Base-by-base conservation (phyloP, 2,113 vertebrate genomes). In the Sula dactylatra region DNA sequence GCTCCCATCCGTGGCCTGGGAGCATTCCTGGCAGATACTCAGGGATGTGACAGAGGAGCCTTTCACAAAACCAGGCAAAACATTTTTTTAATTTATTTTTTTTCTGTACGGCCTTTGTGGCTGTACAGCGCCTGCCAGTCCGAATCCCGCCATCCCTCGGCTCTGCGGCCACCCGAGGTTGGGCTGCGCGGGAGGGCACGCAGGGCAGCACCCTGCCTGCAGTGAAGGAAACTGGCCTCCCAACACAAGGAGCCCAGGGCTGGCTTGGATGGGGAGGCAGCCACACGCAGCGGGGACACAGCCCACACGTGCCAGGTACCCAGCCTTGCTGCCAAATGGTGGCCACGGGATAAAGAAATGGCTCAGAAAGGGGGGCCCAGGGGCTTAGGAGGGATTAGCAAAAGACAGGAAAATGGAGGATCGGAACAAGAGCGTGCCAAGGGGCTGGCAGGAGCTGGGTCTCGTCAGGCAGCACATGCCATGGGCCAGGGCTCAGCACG, bases 381-480 rank as follows among this genome's bases (percentile, higher is more conserved):
- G 5, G 56, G 64, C 61, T 82, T 50, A 59, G 86, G 47, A 22
- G 58, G 64, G 81, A 87, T 89, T 81, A 89, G 73, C 65, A 45
- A 29, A 78, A 59, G 77, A 62, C 0, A 5, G 73, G 73, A 59
- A 76, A 61, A 47, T 56, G 86, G 80, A 92, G n/a, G 42, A 58
- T 7, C 0, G 2, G 61, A 86, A 79, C 20, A 34, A 10, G 22
- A 67, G 81, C 8, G 0, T 50, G 58, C 36, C 0, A 4, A 88
- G 81, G 36, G 69, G 71, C 58, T 66, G 85, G 88, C 86, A 72
- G 91, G 82, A 71, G 54, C 95, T 97, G 96, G 66, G 50, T 71
- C 88, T 80, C 4, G 4, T 95, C 92, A 90, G 65, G 80, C 81
- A 86, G 92, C 96, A 96, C 94, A 87, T 96, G 92, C 87, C 94